Evolutionary conservation across 2,888 invertebrate species (phyloP).

Genomic region (Oscheius sp.): DNA sequence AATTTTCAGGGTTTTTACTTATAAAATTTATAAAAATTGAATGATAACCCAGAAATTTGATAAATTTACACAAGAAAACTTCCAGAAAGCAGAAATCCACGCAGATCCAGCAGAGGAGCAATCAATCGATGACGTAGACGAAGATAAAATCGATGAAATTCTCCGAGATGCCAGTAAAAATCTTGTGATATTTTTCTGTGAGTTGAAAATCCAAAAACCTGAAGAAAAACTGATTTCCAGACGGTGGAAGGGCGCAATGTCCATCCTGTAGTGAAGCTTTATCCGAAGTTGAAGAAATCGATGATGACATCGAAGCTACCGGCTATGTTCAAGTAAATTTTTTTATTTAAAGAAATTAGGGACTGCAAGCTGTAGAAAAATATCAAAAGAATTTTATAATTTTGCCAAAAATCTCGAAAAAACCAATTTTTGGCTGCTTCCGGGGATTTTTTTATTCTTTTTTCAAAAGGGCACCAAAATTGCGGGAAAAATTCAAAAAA

Average conservation of each 20-base stretch:
- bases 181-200: conserved; percentile 93
- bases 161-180: conserved; percentile 95
- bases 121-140: conserved; percentile 83
- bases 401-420: too few species aligned
- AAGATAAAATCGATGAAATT: conserved; percentile 93
- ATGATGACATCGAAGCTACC: conserved; percentile 83
- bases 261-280: conserved; percentile 86
- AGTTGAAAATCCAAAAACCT: conserved; percentile 73
- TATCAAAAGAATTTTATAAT: too few species aligned
- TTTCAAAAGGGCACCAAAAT: too few species aligned
- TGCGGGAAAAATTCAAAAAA: too few species aligned
- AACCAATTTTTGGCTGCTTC: too few species aligned
- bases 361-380: too few species aligned
- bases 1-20: too few species aligned
- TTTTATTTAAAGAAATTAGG: too few species aligned
- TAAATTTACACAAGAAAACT: background rate
- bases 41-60: background rate
- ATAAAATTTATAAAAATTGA: background rate
- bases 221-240: conserved; percentile 44
- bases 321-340: conserved; percentile 70
- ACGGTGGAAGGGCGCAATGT: conserved; percentile 81
- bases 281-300: conserved; percentile 89
- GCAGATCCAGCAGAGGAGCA: conserved; percentile 50
- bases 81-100: conserved; percentile 27
- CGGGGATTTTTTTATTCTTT: background rate